A percentile compares a stretch with the other conserved stretches of the same genome.
These are phyloP conservation scores for Laodelphax striatellus DNA, from an alignment of 1,140 invertebrate species.

Conservation along the genomic window DNA sequence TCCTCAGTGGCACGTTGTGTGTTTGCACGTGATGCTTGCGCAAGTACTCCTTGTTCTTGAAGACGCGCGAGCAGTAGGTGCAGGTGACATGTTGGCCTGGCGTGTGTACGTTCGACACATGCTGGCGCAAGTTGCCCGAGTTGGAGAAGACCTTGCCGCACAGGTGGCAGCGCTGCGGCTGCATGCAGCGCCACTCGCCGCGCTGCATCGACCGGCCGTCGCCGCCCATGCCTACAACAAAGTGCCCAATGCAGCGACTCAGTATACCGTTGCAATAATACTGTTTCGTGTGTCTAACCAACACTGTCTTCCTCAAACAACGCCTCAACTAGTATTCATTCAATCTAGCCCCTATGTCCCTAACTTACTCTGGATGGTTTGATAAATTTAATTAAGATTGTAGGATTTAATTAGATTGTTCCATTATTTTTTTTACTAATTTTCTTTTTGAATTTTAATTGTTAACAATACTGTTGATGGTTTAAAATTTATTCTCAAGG, in stretches of 20 bases:
- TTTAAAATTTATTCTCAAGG: too few relatives aligned
- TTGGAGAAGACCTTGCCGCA: slow-evolving; percentile 55
- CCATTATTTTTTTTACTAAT: too few relatives aligned
- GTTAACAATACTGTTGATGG: too few relatives aligned
- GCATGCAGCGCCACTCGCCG: slow-evolving; percentile 25
- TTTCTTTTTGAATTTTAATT: too few relatives aligned
- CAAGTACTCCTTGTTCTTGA: slow-evolving; percentile 58
- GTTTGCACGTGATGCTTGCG: slow-evolving; percentile 56
- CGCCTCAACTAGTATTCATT: too few relatives aligned
- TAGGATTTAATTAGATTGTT: too few relatives aligned
- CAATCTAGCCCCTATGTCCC: too few relatives aligned
- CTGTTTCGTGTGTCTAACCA: background rate
- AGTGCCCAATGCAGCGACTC: background rate
- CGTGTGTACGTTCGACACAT: slow-evolving; percentile 60
- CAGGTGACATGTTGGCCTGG: slow-evolving; percentile 51
- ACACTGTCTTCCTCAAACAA: background rate
- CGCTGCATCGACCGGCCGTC: slow-evolving; percentile 3
- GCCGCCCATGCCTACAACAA: background rate
- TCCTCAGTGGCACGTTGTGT: slow-evolving; percentile 31
- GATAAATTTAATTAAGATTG: too few relatives aligned
- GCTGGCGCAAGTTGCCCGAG: slow-evolving; percentile 56
- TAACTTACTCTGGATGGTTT: too few relatives aligned
- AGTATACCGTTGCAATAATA: slow-evolving; percentile 7
- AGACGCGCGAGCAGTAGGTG: slow-evolving; percentile 49
- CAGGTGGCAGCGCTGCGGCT: slow-evolving; percentile 39